phyloP scores from a whole-genome alignment of 2,888 invertebrate species.

The Julus scandinavius region DNA sequence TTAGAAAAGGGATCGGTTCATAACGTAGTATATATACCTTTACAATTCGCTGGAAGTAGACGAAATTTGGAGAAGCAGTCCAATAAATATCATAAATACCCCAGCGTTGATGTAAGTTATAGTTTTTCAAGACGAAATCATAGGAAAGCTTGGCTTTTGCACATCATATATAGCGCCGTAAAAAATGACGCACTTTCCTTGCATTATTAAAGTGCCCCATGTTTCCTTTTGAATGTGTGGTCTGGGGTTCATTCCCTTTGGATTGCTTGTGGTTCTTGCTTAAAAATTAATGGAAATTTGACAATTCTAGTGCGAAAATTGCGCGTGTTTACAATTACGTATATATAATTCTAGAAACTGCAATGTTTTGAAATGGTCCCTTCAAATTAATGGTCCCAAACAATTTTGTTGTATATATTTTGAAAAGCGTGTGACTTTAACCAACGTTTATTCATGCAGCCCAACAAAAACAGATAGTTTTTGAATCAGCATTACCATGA shows the following conservation, averaged over 20 bases:
- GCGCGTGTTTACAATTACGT: not conserved
- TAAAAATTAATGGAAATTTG: not conserved
- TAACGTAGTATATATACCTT: not conserved
- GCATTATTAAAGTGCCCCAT: slow-evolving; percentile 31
- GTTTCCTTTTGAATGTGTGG: not conserved
- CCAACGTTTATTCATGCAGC: too few relatives aligned
- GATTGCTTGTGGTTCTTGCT: not conserved
- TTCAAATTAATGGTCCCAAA: too few relatives aligned
- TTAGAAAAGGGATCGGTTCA: slow-evolving; percentile 47
- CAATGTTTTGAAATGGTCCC: too few relatives aligned
- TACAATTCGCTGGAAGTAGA: slow-evolving; percentile 36
- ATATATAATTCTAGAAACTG: too few relatives aligned
- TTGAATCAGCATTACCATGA: too few relatives aligned
- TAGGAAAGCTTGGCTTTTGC: slow-evolving; percentile 31
- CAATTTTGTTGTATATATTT: too few relatives aligned
- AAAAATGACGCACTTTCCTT: slow-evolving; percentile 32
- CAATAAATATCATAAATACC: slow-evolving; percentile 48
- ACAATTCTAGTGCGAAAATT: not conserved
- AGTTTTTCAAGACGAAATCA: slow-evolving; percentile 13
- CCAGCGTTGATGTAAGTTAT: slow-evolving; percentile 35
- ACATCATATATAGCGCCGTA: not conserved
- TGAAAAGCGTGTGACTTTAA: too few relatives aligned
- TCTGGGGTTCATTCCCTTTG: not conserved
- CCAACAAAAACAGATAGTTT: too few relatives aligned
- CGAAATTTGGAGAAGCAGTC: slow-evolving; percentile 48